Conservation (phyloP, 2,797 vertebrate genomes). For the Rhinophrynus dorsalis region DNA sequence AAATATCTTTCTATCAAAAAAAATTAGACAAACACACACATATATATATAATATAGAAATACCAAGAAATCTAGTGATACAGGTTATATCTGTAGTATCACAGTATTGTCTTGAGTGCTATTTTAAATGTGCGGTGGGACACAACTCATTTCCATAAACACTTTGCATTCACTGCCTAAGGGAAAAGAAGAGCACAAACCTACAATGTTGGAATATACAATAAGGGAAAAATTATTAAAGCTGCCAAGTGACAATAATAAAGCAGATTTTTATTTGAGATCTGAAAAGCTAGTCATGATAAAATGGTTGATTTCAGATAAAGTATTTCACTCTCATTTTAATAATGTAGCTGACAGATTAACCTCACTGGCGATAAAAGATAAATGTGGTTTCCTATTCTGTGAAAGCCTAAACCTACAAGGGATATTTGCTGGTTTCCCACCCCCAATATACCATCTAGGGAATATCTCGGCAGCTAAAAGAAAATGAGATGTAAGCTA, state of each 20-base stretch:
- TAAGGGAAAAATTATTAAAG: conserved; percentile 47
- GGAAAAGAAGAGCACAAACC: conserved; percentile 42
- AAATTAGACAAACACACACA: conserved; percentile 12
- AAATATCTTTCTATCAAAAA: conserved; percentile 2
- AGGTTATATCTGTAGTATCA: conserved; percentile 33
- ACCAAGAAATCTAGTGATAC: not conserved
- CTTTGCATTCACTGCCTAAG: conserved; percentile 44
- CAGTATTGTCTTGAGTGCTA: conserved; percentile 23
- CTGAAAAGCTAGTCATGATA: conserved; percentile 38
- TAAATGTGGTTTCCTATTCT: not conserved
- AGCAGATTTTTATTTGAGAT: conserved; percentile 48
- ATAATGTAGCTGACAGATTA: conserved; percentile 42
- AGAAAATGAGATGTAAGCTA: not conserved
- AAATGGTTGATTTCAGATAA: conserved; percentile 43
- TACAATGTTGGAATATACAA: conserved; percentile 47
- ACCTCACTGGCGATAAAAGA: conserved; percentile 21
- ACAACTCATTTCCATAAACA: conserved; percentile 45
- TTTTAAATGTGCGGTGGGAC: conserved; percentile 43
- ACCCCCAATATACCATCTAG: not conserved
- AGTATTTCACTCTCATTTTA: conserved; percentile 41
- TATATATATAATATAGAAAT: not conserved
- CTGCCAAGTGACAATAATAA: conserved; percentile 47
- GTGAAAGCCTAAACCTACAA: conserved; percentile 7
- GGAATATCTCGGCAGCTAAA: not conserved
- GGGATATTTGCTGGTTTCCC: not conserved